Conservation (phyloP, 2,113 vertebrate species). For the Clupea harengus region DNA sequence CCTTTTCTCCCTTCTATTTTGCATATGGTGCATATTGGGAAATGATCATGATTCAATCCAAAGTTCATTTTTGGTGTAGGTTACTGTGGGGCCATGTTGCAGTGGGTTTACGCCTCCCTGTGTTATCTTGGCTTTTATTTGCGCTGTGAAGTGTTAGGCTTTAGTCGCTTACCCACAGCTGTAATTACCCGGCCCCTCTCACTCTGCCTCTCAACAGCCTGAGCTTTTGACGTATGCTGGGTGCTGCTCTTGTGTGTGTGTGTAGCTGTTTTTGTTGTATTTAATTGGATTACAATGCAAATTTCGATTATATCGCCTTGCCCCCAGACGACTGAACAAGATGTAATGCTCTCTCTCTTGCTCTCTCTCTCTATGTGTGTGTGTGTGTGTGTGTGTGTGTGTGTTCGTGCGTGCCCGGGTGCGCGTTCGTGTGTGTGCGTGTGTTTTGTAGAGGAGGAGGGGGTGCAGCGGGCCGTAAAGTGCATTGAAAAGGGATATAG, state of each 20-base stretch:
- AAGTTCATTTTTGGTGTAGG: neutral
- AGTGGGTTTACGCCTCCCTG: neutral
- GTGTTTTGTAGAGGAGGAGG: conserved; percentile 43
- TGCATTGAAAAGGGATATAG: conserved; percentile 68
- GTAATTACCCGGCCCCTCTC: neutral
- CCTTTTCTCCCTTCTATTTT: neutral
- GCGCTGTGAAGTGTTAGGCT: conserved; percentile 21
- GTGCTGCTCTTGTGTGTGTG: conserved; percentile 29
- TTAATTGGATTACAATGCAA: conserved; percentile 68
- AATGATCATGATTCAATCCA: neutral
- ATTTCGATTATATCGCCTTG: conserved; percentile 63
- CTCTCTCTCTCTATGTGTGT: neutral
- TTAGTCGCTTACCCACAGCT: conserved; percentile 22
- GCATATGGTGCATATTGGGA: neutral
- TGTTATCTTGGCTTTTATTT: neutral
- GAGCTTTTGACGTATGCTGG: conserved; percentile 8
- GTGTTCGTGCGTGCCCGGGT: conserved; percentile 21
- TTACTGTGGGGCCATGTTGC: neutral
- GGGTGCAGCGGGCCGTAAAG: conserved; percentile 71
- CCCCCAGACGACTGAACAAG: conserved; percentile 66
- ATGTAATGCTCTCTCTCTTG: conserved; percentile 28
- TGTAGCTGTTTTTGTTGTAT: conserved; percentile 60
- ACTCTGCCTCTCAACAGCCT: conserved; percentile 9
- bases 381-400: conserved; percentile 41
- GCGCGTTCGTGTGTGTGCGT: conserved; percentile 18